Conservation (phyloP, 2,797 vertebrate genomes). For the Menidia menidia region DNA sequence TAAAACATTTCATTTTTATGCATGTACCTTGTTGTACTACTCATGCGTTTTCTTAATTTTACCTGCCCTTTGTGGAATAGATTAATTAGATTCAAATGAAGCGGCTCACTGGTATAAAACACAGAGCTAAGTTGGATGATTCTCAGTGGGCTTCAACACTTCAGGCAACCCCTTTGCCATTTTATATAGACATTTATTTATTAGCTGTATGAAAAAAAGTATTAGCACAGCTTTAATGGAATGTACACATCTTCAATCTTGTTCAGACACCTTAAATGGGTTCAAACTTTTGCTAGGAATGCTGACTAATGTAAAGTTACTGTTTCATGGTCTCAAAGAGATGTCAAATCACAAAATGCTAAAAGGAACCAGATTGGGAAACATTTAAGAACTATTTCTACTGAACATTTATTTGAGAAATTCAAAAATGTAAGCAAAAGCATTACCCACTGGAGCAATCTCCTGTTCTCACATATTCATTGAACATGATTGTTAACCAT, state of each 20-base stretch:
- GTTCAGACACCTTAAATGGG: not conserved
- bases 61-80: no score
- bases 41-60: no score
- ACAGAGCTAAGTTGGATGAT: not conserved
- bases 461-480: conserved; percentile 10
- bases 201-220: not conserved
- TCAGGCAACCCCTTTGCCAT: no score
- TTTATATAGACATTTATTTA: not conserved
- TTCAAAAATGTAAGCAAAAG: not conserved
- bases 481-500: conserved; percentile 29
- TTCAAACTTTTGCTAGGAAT: not conserved
- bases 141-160: no score
- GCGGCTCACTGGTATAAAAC: not conserved
- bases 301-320: not conserved
- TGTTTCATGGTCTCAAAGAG: no score
- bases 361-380: not conserved
- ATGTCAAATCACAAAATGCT: not conserved
- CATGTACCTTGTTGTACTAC: no score
- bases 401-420: not conserved
- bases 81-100: not conserved
- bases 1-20: no score
- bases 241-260: not conserved
- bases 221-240: not conserved
- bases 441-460: not conserved
- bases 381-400: conserved; percentile 1